phyloP scores from a whole-genome alignment of 2,888 invertebrate genomes.

The Pseudococcus jackbeardsleyi region DNA sequence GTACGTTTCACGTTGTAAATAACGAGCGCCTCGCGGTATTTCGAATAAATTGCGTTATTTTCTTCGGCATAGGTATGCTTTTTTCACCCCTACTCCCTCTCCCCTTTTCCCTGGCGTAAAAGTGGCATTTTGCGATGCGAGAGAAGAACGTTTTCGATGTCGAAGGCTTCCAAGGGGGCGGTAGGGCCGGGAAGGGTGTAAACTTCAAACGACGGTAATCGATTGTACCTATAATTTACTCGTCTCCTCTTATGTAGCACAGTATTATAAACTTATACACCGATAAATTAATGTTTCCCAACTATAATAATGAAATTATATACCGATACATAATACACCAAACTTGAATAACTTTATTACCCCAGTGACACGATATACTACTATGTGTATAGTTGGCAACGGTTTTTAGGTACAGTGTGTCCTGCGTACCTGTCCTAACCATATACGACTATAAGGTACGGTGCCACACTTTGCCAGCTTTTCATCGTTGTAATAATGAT shows the following conservation, averaged over 20 bases:
- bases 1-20: slow-evolving; percentile 50
- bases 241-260: neutral
- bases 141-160: neutral
- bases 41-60: slow-evolving; percentile 54
- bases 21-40: slow-evolving; percentile 40
- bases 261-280: slow-evolving; percentile 1
- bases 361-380: slow-evolving; percentile 27
- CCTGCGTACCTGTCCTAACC: neutral
- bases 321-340: slow-evolving; percentile 47
- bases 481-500: slow-evolving; percentile 14
- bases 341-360: slow-evolving; percentile 48
- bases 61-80: neutral
- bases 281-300: slow-evolving; percentile 34
- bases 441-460: neutral
- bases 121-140: neutral
- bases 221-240: slow-evolving; percentile 32
- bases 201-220: slow-evolving; percentile 15
- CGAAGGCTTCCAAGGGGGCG: neutral
- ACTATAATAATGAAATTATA: slow-evolving; percentile 52
- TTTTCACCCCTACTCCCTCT: neutral
- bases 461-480: neutral
- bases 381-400: neutral
- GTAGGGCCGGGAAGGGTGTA: neutral
- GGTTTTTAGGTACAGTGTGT: neutral
- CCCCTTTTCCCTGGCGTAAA: too few relatives aligned